Evolutionary conservation across 2,113 vertebrate species (phyloP).

Genomic region (Damaliscus lunatus): DNA sequence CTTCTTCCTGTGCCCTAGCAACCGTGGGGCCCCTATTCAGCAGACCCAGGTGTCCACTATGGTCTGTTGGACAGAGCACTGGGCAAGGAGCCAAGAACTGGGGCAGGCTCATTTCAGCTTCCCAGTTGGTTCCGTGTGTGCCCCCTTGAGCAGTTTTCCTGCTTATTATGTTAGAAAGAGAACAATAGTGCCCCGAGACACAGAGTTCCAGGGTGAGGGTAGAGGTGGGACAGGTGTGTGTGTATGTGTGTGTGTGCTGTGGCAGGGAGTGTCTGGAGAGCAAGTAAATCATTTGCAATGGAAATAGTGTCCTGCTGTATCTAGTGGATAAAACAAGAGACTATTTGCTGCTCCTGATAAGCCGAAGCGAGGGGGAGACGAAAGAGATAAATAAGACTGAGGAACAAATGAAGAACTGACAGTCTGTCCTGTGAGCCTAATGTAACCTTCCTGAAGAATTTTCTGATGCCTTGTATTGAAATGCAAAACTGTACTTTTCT

Average conservation of each 20-base stretch:
- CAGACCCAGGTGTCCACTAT: slow-evolving; percentile 38
- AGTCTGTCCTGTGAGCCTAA: background rate
- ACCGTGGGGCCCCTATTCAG: slow-evolving; percentile 58
- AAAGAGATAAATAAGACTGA: background rate
- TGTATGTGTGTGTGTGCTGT: background rate
- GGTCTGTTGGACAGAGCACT: slow-evolving; percentile 60
- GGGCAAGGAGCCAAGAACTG: slow-evolving; percentile 52
- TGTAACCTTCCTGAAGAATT: background rate
- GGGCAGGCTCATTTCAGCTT: slow-evolving; percentile 38
- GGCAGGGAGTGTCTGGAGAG: background rate
- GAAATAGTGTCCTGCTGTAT: background rate
- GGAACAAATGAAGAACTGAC: background rate
- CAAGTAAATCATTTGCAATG: slow-evolving; percentile 16
- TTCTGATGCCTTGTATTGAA: background rate
- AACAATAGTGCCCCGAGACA: background rate
- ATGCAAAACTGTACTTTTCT: slow-evolving; percentile 6
- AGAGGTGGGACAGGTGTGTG: background rate
- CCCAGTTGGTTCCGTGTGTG: background rate
- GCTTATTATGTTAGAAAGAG: slow-evolving; percentile 53
- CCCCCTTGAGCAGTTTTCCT: slow-evolving; percentile 33
- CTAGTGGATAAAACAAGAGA: slow-evolving; percentile 10
- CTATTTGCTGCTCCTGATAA: slow-evolving; percentile 25
- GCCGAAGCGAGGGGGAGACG: background rate
- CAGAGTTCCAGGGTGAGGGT: background rate
- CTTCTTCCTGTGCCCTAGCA: slow-evolving; percentile 68